Base-by-base conservation (phyloP, 2,888 invertebrate genomes). In the Lasioglossum calceatum region DNA sequence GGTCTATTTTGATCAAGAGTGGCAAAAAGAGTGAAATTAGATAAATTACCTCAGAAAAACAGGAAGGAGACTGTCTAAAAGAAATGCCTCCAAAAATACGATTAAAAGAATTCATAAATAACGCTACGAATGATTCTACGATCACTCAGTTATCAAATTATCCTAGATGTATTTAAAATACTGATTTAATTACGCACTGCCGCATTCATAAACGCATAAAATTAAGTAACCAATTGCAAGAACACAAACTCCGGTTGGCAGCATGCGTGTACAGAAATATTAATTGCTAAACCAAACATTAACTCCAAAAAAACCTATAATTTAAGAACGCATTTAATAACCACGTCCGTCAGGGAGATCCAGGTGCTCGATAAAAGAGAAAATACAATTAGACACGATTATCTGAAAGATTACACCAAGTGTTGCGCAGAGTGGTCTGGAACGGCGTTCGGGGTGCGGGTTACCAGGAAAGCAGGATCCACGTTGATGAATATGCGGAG, bases 401-500 rank as follows among this genome's bases (percentile, higher is more conserved):
- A n/a, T 71, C 71, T 10, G 42, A 42, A n/a, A 71, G 39, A 42
- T 71, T 71, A 14, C 39, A 42, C 42, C 71, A 42, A 42, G 71
- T 42, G 23, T 71, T 71, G n/a, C 71, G 14, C 2, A n/a, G n/a
- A 23, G 23, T 42, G n/a, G 14, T 23, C 14, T 12, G 71, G 5
- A 42, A 42, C n/a, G 39, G 5, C 12, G 70, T 70, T 23, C 23
- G 4, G 5, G 4, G 42, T 42, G 19, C 8, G 19, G 19, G 5
- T 23, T 54, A n/a, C 39, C 58, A 27, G 32, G 42, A 71, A 78
- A 32, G 5, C 32, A 36, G 47, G 39, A n/a, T 23, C 16, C 23
- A 14, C 23, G 8, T 50, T 47, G 74, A 72, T 27, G 42, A 36
- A 84, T 44, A 50, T 84, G 64, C 79, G 8, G 42, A 32, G 23